Evolutionary conservation across 2,888 invertebrate species (phyloP), one percentile per base, ranked within the genome.

Genomic region (Cryptus armator): DNA sequence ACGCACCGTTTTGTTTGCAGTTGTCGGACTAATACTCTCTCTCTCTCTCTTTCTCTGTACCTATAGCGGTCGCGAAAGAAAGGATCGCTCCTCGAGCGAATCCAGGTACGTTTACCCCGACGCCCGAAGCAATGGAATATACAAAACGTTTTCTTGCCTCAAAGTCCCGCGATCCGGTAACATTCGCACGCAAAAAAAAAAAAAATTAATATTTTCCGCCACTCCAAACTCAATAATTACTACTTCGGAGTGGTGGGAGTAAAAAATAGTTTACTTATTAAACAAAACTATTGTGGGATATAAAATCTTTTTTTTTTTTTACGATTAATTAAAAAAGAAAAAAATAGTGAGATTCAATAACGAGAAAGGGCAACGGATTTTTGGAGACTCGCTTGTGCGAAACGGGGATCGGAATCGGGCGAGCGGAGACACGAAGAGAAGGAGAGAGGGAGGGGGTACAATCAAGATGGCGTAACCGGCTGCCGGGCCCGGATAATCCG

Each of bases 391-490:
- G 72, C 4, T 1, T 43, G 56, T 14, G 46, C 48, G 64, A 37
- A 51, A 64, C 14, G 37, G 32, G 29, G 53, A 77, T 29, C 71
- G 77, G 67, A 74, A 46, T 79, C 76, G 53, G 59, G 70, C 51
- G 81, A 71, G 48, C 51, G 37, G 53, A 62, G 67, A 77, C 81
- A 71, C 9, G 32, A 5, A n/a, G 68, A 29, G 56, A 7, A 5
- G 12, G 53, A 62, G 37, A 68, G 75, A n/a, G 53, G 53, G 71
- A 29, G 75, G 76, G 46, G 66, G 29, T 14, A 71, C 19, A 75
- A 67, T 72, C 85, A 85, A 85, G 82, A 85, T 85, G 85, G 85
- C 85, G 85, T 72, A 62, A 79, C 75, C 68, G 85, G 79, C 75
- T 51, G 79, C 85, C 82, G 81, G 84, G 77, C 81, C 81, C 77